Evolutionary conservation across 2,113 vertebrate genomes (phyloP).

Genomic region (Cavia porcellus): DNA sequence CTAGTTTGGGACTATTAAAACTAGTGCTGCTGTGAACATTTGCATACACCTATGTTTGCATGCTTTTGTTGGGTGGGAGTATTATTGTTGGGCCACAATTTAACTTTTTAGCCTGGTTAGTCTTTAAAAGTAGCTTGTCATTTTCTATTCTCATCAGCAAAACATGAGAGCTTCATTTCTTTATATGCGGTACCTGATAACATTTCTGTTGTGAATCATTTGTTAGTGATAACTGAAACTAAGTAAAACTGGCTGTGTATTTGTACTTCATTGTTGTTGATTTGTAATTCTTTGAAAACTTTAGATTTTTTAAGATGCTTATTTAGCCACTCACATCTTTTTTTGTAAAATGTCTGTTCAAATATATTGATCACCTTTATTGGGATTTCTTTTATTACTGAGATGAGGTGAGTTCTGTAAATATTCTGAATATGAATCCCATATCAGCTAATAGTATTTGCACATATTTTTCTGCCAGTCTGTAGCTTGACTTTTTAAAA

Average conservation of each 20-base stretch:
- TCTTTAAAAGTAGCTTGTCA: background rate
- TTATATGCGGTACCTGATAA: background rate
- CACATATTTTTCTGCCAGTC: background rate
- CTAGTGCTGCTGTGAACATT: background rate
- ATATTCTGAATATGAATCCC: background rate
- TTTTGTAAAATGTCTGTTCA: background rate
- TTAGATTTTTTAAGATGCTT: background rate
- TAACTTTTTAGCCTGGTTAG: conserved; percentile 5
- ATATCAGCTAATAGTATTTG: conserved; percentile 21
- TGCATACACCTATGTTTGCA: background rate
- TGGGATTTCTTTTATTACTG: background rate
- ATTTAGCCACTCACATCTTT: background rate
- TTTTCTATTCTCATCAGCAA: background rate
- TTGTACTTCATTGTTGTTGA: background rate
- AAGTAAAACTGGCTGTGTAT: background rate
- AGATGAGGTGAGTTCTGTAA: conserved; percentile 20
- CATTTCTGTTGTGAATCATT: background rate
- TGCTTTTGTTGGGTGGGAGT: background rate
- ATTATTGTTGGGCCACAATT: background rate
- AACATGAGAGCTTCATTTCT: background rate
- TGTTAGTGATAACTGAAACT: background rate
- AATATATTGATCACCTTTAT: conserved; percentile 1
- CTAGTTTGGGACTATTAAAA: background rate
- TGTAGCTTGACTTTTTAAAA: background rate
- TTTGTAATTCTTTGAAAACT: conserved; percentile 25